Evolutionary conservation across 2,797 vertebrate genomes (phyloP).

Genomic region (Sorex maritimensis): DNA sequence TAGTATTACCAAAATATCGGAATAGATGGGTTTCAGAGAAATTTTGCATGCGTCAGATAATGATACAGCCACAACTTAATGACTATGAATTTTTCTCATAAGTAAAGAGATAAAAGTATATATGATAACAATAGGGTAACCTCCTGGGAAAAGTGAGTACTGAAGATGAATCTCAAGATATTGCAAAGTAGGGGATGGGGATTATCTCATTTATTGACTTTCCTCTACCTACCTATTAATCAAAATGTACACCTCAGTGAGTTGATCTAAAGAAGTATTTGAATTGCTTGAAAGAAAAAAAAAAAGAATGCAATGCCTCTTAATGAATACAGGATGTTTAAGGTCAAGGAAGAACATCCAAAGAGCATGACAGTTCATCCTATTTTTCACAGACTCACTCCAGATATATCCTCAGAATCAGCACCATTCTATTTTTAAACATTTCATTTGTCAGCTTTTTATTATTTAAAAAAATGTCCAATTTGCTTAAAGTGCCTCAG

Average conservation of each 20-base stretch:
- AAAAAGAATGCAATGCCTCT: neutral
- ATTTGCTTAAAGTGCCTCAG: conserved; percentile 77
- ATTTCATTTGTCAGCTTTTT: conserved; percentile 82
- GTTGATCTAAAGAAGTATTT: neutral
- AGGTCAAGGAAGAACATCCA: conserved; percentile 32
- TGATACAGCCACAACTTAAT: neutral
- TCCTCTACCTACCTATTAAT: neutral
- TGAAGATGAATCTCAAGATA: neutral
- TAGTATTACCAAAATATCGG: neutral
- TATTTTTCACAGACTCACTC: neutral
- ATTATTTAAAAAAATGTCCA: conserved; percentile 78
- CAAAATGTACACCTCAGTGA: neutral
- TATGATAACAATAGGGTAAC: neutral
- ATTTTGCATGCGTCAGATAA: neutral
- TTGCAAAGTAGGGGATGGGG: neutral
- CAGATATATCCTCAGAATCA: conserved; percentile 74
- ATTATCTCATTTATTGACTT: neutral
- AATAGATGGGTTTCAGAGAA: neutral
- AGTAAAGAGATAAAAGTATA: neutral
- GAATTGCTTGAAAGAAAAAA: neutral
- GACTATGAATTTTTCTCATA: neutral
- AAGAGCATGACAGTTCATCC: neutral
- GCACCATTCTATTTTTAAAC: conserved; percentile 83
- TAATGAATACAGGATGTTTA: conserved; percentile 50
- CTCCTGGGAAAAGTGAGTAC: neutral